Base-by-base conservation (phyloP, 2,113 vertebrate genomes). In the Benitochromis conjunctus region DNA sequence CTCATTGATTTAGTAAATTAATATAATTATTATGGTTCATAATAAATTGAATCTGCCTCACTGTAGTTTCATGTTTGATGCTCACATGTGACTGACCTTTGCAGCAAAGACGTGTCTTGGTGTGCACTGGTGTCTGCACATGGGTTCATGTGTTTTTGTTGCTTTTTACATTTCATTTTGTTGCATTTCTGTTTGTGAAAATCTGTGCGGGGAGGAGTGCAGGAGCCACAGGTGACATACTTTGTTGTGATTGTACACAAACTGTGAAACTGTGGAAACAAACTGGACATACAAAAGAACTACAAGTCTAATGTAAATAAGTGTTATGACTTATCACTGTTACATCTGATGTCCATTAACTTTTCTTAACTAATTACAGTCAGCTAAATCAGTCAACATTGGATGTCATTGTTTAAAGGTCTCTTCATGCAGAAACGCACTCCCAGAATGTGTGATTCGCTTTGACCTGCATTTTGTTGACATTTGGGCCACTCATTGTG, bases 271-370 rank as follows among this genome's bases (percentile, higher is more conserved):
- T 36, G 18, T 62, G 58, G 18, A 62, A 62, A 36, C 58, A 1
- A 66, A 41, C 19, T 8, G 34, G 62, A 66, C 1, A 21, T 41
- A 13, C 34, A 41, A 38, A 2, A 66, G 6, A 66, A 66, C 34
- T 1, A 41, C 58, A 62, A 36, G 9, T 62, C 9, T 0, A 36
- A 3, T 1, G 0, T 1, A 60, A 60, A 60, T 1, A 55, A 21
- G 14, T 19, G 16, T 34, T 19, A 0, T 60, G 29, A 60, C 3
- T 1, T 34, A 19, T 60, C 16, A 34, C 57, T 60, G 57, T 34
- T 10, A 10, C 57, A 60, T 29, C 57, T 19, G 29, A 34, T 19
- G 16, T 34, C 8, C 36, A 36, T 62, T 34, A 19, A 62, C 29
- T 34, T 62, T 62, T 34, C 29, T 18, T 36, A 62, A 62, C 16